Conservation (phyloP, 2,113 vertebrate genomes). For the Calidris pygmaea region DNA sequence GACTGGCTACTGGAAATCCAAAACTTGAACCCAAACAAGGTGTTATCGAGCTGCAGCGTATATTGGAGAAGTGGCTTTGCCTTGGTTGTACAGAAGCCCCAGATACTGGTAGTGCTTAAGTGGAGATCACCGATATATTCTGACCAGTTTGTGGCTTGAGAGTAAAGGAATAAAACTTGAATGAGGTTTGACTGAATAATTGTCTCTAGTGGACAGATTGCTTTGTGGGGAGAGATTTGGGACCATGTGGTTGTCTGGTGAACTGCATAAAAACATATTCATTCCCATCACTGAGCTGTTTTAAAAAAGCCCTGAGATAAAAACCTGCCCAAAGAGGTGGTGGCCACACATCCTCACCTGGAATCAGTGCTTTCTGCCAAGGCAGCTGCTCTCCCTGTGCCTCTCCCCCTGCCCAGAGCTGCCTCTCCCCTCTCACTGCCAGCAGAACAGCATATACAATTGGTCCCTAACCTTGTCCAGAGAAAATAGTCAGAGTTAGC, state of each 20-base stretch:
- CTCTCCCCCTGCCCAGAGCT: neutral
- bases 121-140: neutral
- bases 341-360: neutral
- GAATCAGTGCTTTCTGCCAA: neutral
- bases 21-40: neutral
- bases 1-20: neutral
- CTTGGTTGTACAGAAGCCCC: neutral
- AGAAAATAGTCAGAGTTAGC: neutral
- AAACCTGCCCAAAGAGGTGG: neutral
- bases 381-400: neutral
- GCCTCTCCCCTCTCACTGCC: neutral
- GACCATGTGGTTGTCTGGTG: neutral
- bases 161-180: neutral
- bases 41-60: neutral
- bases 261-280: neutral
- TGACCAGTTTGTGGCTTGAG: neutral
- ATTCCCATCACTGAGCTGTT: neutral
- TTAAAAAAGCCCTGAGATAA: neutral
- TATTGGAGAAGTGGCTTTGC: neutral
- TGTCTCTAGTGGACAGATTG: neutral
- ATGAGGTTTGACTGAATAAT: neutral
- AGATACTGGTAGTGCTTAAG: neutral
- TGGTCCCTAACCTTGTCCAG: neutral
- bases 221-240: neutral
- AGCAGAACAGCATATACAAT: neutral